Base-by-base conservation (phyloP, 1,140 invertebrate species). In the Trachymyrmex septentrionalis region DNA sequence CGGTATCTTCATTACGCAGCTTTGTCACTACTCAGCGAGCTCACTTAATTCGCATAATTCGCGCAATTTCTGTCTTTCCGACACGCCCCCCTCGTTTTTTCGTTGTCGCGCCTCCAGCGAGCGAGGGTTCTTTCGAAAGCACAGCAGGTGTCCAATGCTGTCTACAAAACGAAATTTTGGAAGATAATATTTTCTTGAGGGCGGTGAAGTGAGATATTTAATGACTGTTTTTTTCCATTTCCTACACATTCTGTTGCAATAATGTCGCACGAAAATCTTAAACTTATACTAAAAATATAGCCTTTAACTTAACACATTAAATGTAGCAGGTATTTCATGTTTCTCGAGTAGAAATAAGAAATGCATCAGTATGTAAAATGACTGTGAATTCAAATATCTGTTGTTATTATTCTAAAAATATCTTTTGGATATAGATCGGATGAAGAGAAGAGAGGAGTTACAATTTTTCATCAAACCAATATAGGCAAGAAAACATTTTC, bases 1-100 rank as follows among this genome's bases (percentile, higher is more conserved):
- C 85, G 66, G 86, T 87, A 87, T 87, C 86, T 87, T 87, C 86
- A 87, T 87, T 87, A 87, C 86, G 82, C 82, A 85, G 86, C 86
- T 87, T 87, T 87, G 82, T 87, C 84, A 85, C 81, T 78, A 85
- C 73, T 88, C 85, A 87, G 84, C 73, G 61, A 61, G 66, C 85
- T 86, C 87, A 77, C 85, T 86, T 86, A 86, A 86, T 88, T 88
- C 85, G 66, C 75, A 73, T 67, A 86, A 77, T 86, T 88, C 73
- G 82, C 85, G 73, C 85, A 78, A 86, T 86, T 86, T 86, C 87
- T 86, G 64, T 84, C 80, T 75, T 75, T 59, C 71, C 24, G 80
- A 61, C 80, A 84, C 69, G 38, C 69, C 80, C 55, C 64, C 27
- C 24, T 73, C 55, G 69, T 75, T 84, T 75, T 84, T 84, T 73